Conservation (phyloP, 2,888 invertebrate genomes). For the Elysia crispata region DNA sequence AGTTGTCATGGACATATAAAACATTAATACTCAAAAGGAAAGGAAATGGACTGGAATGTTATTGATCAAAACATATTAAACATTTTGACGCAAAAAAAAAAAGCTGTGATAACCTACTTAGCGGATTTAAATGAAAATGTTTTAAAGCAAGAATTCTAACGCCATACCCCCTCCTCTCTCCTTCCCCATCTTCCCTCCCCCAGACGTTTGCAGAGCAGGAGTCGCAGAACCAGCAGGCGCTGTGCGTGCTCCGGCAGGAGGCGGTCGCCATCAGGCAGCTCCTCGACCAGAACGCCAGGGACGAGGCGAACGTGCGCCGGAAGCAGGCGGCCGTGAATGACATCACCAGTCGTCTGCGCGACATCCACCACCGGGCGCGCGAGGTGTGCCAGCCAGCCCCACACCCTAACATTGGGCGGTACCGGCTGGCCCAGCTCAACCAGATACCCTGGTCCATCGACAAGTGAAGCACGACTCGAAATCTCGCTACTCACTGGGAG, state of each 20-base stretch:
- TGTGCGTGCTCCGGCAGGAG: conserved; percentile 54
- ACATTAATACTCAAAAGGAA: no score
- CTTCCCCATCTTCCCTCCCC: not conserved
- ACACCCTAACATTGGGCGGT: conserved; percentile 51
- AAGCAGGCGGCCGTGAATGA: conserved; percentile 54
- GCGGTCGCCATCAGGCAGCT: conserved; percentile 56
- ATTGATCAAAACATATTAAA: no score
- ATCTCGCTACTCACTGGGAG: not conserved
- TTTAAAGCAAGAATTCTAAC: no score
- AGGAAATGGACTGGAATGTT: no score
- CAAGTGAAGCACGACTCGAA: no score
- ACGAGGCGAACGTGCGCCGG: conserved; percentile 54
- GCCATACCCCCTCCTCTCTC: no score
- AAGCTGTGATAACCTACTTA: no score
- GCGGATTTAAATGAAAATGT: no score
- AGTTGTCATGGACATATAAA: no score
- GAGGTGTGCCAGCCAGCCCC: conserved; percentile 54
- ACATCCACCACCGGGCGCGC: conserved; percentile 53
- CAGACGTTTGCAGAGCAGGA: conserved; percentile 51
- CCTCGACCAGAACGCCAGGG: conserved; percentile 55
- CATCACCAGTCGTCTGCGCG: conserved; percentile 51
- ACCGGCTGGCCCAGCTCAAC: conserved; percentile 54
- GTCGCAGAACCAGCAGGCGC: conserved; percentile 52
- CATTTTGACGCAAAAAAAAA: no score
- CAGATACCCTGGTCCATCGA: conserved; percentile 55